Percentiles rank a stretch among this genome's conserved stretches.
phyloP scores from a whole-genome alignment of 2,113 vertebrate genomes.

The Plectropomus leopardus region DNA sequence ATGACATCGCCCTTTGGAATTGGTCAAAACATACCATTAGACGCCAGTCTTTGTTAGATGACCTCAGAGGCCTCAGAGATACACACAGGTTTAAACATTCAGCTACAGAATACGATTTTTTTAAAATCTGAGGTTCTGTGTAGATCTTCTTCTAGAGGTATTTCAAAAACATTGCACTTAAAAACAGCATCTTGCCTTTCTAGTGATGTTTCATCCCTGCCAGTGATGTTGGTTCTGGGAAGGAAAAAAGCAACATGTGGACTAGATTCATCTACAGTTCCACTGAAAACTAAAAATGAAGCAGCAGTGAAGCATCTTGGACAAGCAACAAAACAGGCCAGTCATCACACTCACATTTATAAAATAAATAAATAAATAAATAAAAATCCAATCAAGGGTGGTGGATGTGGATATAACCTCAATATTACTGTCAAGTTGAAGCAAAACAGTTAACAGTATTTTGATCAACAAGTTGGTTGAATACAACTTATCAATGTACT shows the following conservation, averaged over 20 bases:
- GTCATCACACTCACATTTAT: background rate
- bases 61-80: background rate
- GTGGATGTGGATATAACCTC: no score
- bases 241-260: background rate
- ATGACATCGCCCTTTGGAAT: slow-evolving; percentile 4
- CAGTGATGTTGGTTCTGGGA: background rate
- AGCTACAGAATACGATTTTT: background rate
- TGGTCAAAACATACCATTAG: slow-evolving; percentile 9
- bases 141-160: no score
- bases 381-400: no score
- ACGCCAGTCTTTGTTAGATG: background rate
- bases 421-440: no score
- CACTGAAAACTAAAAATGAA: background rate
- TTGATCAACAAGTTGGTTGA: no score
- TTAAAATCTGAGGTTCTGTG: no score
- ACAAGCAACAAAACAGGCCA: background rate
- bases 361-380: no score
- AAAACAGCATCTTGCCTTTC: background rate
- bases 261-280: background rate
- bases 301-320: background rate
- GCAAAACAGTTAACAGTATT: no score
- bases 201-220: background rate
- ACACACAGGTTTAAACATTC: background rate
- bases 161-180: background rate
- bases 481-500: no score